Evolutionary conservation across 2,888 invertebrate genomes (phyloP), one percentile per base, ranked within the genome.

Genomic region (Agriopis marginaria): DNA sequence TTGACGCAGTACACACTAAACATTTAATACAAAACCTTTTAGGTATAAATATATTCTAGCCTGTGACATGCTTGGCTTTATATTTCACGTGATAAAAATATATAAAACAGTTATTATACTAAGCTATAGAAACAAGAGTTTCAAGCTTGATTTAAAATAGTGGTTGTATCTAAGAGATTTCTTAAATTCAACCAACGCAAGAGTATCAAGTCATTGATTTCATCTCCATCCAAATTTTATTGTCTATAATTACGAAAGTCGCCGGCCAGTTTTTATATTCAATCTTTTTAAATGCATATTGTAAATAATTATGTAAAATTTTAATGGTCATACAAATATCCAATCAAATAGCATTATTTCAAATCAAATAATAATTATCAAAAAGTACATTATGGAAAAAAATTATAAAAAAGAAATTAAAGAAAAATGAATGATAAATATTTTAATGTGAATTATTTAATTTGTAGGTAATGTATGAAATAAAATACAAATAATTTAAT

Each of bases 171-270:
- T 32, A 23, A n/a, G 17, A 11, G 23, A 58, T 12, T 32, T 23
- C 17, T 45, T 45, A 11, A 51, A n/a, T 62, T 63, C 63, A 62
- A 64, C 59, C 59, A 50, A 54, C 56, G 10, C 14, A 60, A 50
- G 9, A 53, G 45, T 6, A 39, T 55, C 32, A 3, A 42, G 42
- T 42, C 42, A 7, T 45, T 54, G 47, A 50, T 14, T 63, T 81
- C 77, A 75, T 76, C 81, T 80, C 75, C 86, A 87, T 84, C 85
- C 88, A 88, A 90, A 89, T 88, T 86, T 86, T 88, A 89, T 86
- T 88, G 86, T 89, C 86, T 73, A 84, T 85, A 85, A 12, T 66
- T 58, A 85, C 81, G 77, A 79, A 80, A 80, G 75, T 77, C 72
- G 7, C 11, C 6, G 8, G 45, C 23, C 11, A 45, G 11, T 45